Conservation (phyloP, 2,113 vertebrate species). For the Grallaria varia region DNA sequence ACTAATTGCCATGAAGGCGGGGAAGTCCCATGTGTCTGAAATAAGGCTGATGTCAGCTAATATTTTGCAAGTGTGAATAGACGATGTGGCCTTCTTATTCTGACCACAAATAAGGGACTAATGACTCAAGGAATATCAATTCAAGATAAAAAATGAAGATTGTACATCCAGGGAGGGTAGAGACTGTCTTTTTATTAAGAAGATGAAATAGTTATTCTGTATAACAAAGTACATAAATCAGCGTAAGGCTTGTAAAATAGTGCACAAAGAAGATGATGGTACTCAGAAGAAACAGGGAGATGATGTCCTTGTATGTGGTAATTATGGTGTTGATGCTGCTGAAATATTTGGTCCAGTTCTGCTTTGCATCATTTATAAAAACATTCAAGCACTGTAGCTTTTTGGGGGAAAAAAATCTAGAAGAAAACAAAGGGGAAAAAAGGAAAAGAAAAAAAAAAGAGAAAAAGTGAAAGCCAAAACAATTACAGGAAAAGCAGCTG, state of each 20-base stretch:
- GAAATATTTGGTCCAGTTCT: not conserved
- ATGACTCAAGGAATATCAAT: not conserved
- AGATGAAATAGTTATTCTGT: not conserved
- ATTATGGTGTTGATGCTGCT: fast-evolving
- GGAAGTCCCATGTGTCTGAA: not conserved
- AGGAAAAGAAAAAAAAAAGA: too few relatives aligned
- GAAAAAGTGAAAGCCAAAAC: not conserved
- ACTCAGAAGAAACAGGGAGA: not conserved
- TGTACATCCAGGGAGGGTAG: not conserved
- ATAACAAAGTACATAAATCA: not conserved
- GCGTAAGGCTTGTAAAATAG: not conserved
- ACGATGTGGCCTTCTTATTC: not conserved
- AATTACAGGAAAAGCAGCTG: not conserved
- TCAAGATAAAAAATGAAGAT: not conserved
- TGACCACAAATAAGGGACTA: not conserved
- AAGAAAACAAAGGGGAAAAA: too few relatives aligned
- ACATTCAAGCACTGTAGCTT: not conserved
- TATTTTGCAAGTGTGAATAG: not conserved
- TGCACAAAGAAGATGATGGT: not conserved
- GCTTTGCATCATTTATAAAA: not conserved
- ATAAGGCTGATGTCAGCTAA: not conserved
- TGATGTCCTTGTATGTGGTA: not conserved
- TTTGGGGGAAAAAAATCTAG: not conserved
- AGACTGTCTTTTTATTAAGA: not conserved
- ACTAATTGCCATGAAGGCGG: not conserved